Percentiles rank a stretch among this genome's conserved stretches.
These are phyloP conservation scores for Acronicta aceris DNA, from an alignment of 2,888 invertebrate genomes.

Conservation along the genomic window DNA sequence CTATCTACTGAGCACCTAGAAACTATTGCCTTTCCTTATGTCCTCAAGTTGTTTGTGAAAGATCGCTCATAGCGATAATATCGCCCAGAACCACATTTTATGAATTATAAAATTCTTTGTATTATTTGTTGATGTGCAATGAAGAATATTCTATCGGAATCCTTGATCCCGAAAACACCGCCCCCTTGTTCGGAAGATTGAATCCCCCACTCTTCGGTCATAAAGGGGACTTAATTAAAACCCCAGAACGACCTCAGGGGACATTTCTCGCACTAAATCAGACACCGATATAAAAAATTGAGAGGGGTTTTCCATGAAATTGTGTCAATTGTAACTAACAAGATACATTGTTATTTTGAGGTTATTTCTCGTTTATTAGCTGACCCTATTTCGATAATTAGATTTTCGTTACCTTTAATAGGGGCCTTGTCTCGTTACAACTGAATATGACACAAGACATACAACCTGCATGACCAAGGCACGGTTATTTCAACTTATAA, in stretches of 20 bases:
- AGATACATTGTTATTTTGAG: neutral
- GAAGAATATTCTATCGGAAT: conserved; percentile 38
- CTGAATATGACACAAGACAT: neutral
- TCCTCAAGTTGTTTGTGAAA: no score
- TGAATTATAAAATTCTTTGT: no score
- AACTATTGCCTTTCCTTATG: no score
- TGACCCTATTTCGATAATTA: no score
- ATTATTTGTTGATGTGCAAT: neutral
- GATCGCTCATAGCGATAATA: no score
- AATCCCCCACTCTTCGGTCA: conserved; percentile 41
- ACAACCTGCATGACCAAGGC: neutral
- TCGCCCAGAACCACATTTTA: no score
- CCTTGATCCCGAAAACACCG: conserved; percentile 40
- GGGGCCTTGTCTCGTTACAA: neutral
- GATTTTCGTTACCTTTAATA: neutral
- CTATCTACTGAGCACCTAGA: no score
- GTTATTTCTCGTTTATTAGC: neutral
- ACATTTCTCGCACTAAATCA: conserved; percentile 32
- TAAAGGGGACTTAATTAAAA: conserved; percentile 55
- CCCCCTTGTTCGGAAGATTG: conserved; percentile 48
- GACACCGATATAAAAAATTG: conserved; percentile 25
- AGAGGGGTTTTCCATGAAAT: conserved; percentile 3
- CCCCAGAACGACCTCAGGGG: conserved; percentile 26
- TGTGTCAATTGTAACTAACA: neutral
- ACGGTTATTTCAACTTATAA: no score